These are phyloP conservation scores for Centropus bengalensis DNA, from an alignment of 2,113 vertebrate species.

Conservation along the genomic window DNA sequence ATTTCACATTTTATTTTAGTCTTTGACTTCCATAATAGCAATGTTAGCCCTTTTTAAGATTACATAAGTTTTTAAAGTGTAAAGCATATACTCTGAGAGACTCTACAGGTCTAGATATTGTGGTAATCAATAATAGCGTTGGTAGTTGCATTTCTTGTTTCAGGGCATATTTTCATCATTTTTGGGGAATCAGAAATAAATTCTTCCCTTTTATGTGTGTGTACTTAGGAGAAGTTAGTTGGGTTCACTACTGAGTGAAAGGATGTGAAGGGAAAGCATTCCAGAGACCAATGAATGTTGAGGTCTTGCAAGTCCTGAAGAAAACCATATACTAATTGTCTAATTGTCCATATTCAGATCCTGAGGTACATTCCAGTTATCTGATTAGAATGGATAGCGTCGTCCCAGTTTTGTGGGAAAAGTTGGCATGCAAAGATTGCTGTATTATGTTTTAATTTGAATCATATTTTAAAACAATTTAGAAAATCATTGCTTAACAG, in stretches of 20 bases:
- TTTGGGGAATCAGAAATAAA: not conserved
- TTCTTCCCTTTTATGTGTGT: not conserved
- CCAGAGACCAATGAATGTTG: not conserved
- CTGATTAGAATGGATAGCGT: not conserved
- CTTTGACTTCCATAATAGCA: not conserved
- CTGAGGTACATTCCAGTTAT: not conserved
- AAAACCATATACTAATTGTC: not conserved
- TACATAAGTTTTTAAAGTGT: not conserved
- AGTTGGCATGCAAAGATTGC: not conserved
- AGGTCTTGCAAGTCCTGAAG: not conserved
- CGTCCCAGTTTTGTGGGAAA: not conserved
- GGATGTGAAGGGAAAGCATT: not conserved
- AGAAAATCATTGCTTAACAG: conserved; percentile 33
- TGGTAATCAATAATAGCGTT: accelerated
- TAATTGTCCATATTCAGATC: not conserved
- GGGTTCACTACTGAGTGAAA: not conserved
- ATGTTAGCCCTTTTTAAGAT: not conserved
- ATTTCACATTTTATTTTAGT: not conserved
- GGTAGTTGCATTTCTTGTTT: not conserved
- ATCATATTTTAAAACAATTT: conserved; percentile 42
- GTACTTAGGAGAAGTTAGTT: not conserved
- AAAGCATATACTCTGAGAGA: not conserved
- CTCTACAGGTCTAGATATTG: not conserved
- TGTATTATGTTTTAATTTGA: conserved; percentile 1
- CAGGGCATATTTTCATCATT: conserved; percentile 4